Evolutionary conservation across 1,140 invertebrate species (phyloP), one percentile per base, ranked within the genome.

Genomic region (Trissolcus basalis): DNA sequence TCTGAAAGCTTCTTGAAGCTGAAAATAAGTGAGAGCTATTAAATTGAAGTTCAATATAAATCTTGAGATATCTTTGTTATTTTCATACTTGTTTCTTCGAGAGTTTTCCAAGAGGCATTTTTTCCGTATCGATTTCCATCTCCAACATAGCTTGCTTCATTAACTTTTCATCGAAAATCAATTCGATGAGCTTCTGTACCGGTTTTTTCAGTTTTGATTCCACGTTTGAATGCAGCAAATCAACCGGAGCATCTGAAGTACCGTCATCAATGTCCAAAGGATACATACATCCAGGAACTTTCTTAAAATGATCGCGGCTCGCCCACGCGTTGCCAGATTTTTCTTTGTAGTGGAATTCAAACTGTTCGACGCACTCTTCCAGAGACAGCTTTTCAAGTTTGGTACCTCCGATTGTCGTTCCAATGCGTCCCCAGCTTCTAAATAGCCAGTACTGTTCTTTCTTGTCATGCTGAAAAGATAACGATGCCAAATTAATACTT

Each of bases 41-140:
- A 12, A 10, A 48, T 32, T 33, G 0, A 58, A 33, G 0, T 14
- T 32, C 14, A n/a, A 47, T 33, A 45, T 33, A 58, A 45, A 35
- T 47, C 36, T 39, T 39, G 9, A 27, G 6, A 27, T 27, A 3
- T 27, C 2, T 27, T 27, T 27, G 2, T 27, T 27, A 6, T 3
- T 27, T 27, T 27, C 19, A 3, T 65, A 74, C 71, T 39, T 78
- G 77, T 67, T 93, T 93, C 80, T 94, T 93, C 9, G 97, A 98
- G 0, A 99, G 84, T 89, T 99, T 99, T 45, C 97, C 98, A 1
- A 99, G 88, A 0, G 98, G 98, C 97, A 99, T 98, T 89, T 99
- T 98, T 51, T 97, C 96, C 75, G 96, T 91, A 89, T 99, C 97
- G 78, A 99, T 93, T 87, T 99, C 96, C 91, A 98, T 98, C 85